Conservation (phyloP, 1,140 invertebrate genomes). For the Propsilocerus akamusi region DNA sequence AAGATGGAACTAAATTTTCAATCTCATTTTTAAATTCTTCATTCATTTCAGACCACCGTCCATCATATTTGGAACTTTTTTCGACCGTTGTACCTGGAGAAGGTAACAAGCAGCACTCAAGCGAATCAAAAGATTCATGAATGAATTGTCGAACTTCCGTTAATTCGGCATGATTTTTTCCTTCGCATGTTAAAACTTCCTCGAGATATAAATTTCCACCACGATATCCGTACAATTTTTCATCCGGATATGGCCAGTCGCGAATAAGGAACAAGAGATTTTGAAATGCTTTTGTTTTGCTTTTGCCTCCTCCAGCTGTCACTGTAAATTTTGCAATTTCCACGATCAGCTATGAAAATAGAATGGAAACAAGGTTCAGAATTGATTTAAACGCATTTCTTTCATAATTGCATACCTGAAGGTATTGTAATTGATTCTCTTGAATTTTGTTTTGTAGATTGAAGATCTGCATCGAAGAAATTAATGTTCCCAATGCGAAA, state of each 20-base stretch:
- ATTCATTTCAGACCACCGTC: constrained; percentile 13
- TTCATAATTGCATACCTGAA: constrained; percentile 49
- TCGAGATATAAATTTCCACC: constrained; percentile 29
- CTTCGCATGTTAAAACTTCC: not conserved
- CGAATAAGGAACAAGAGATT: constrained; percentile 49
- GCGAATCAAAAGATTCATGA: not conserved
- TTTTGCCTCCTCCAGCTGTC: not conserved
- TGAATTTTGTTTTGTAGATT: constrained; percentile 46
- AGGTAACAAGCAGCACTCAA: not conserved
- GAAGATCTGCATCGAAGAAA: constrained; percentile 43
- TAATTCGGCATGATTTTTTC: not conserved
- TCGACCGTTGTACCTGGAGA: not conserved
- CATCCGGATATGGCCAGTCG: constrained; percentile 62
- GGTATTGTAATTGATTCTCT: constrained; percentile 46
- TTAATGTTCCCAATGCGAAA: constrained; percentile 43
- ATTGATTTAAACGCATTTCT: too few species aligned
- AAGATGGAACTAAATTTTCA: not conserved
- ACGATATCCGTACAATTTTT: constrained; percentile 42
- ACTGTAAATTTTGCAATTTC: not conserved
- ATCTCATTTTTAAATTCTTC: not conserved
- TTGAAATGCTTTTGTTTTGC: constrained; percentile 43
- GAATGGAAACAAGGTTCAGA: too few species aligned
- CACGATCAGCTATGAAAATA: too few species aligned
- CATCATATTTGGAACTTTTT: constrained; percentile 13
- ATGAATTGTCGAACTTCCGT: not conserved